Percentiles rank a stretch among this genome's conserved stretches.
phyloP scores from a whole-genome alignment of 2,797 vertebrate genomes.

The Schizothorax lantsangensis region DNA sequence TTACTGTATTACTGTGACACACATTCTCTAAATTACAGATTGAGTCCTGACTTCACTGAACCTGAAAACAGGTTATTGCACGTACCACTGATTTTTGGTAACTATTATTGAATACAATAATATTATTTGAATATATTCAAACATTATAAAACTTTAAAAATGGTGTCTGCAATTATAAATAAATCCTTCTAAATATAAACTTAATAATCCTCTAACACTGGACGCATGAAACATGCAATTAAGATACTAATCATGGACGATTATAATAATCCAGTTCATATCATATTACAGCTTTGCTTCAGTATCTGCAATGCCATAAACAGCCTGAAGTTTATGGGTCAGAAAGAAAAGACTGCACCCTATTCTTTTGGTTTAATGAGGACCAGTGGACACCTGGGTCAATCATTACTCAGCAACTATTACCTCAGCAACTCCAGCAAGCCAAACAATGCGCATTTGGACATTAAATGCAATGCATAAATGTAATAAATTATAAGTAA shows the following conservation, averaged over 20 bases:
- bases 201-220: not conserved
- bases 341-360: not conserved
- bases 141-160: not conserved
- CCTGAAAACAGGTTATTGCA: not conserved
- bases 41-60: not conserved
- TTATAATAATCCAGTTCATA: not conserved
- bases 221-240: not conserved
- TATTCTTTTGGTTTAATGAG: not conserved
- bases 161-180: not conserved
- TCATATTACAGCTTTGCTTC: not conserved
- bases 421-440: not conserved
- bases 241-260: not conserved
- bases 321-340: slow-evolving; percentile 5
- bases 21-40: not conserved
- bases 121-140: not conserved
- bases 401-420: slow-evolving; percentile 38
- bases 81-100: not conserved
- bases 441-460: not conserved
- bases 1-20: not conserved
- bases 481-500: not conserved
- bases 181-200: slow-evolving; percentile 3
- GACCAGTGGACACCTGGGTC: slow-evolving; percentile 5
- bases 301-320: not conserved
- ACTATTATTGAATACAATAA: not conserved
- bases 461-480: not conserved